A percentile compares a stretch with the other conserved stretches of the same genome.
phyloP scores from a whole-genome alignment of 2,888 invertebrate genomes.

The Cylloceria caligata region DNA sequence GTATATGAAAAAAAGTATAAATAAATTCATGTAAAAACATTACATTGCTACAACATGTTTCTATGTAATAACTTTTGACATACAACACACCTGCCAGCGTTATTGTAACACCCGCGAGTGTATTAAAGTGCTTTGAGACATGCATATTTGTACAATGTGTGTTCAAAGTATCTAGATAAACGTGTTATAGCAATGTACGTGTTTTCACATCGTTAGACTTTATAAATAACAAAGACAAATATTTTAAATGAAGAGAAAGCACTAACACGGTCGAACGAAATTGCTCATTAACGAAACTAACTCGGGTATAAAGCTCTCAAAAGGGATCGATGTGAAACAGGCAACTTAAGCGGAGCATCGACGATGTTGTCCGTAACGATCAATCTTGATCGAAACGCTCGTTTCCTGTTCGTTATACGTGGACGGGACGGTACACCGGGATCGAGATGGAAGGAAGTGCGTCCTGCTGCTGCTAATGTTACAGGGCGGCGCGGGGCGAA shows the following conservation, averaged over 20 bases:
- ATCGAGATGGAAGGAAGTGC: slow-evolving; percentile 49
- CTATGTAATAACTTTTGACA: no score
- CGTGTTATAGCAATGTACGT: not conserved
- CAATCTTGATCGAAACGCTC: slow-evolving; percentile 84
- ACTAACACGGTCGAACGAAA: not conserved
- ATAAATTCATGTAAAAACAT: no score
- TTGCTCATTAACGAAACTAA: slow-evolving; percentile 54
- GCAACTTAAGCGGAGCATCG: slow-evolving; percentile 70
- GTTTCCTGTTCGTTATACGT: slow-evolving; percentile 80
- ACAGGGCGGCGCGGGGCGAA: slow-evolving; percentile 79
- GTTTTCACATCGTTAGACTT: not conserved
- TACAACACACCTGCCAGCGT: no score
- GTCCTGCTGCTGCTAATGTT: slow-evolving; percentile 63
- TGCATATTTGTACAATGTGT: not conserved
- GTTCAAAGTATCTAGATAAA: not conserved
- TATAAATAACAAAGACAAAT: slow-evolving; percentile 22
- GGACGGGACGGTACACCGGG: slow-evolving; percentile 60
- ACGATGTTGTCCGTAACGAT: slow-evolving; percentile 75
- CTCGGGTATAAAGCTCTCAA: slow-evolving; percentile 22
- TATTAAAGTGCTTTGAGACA: no score
- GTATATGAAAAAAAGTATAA: no score
- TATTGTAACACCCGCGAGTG: no score
- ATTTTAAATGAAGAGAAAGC: slow-evolving; percentile 11
- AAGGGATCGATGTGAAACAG: slow-evolving; percentile 72
- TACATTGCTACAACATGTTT: no score